These are phyloP conservation scores for Germaria angustata DNA, from an alignment of 2,888 invertebrate genomes.

Conservation along the genomic window DNA sequence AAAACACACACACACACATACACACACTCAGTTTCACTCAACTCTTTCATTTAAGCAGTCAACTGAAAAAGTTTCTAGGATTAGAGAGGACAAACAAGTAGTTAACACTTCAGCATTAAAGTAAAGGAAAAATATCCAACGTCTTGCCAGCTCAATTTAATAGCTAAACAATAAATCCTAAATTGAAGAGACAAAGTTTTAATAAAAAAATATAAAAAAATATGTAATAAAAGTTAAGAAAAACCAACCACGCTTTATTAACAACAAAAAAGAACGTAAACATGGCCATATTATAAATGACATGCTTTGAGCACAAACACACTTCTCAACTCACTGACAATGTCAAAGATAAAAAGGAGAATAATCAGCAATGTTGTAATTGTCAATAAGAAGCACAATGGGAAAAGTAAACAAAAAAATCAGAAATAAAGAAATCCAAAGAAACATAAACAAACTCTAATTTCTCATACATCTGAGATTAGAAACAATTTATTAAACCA, in stretches of 20 bases:
- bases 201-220: not conserved
- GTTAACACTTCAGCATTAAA: constrained; percentile 59
- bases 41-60: not conserved
- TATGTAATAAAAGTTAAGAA: not conserved
- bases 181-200: not conserved
- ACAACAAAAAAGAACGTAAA: constrained; percentile 22
- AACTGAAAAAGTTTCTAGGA: not conserved
- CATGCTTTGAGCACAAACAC: constrained; percentile 48
- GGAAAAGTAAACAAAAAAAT: not conserved
- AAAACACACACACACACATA: constrained; percentile 7
- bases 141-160: constrained; percentile 20
- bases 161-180: constrained; percentile 51
- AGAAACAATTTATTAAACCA: too few relatives aligned
- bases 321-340: constrained; percentile 58
- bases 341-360: constrained; percentile 59
- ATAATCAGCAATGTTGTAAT: constrained; percentile 35
- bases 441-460: too few relatives aligned
- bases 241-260: constrained; percentile 52
- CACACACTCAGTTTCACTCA: not conserved
- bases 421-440: not conserved
- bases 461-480: too few relatives aligned
- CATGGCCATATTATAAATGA: constrained; percentile 44
- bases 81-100: constrained; percentile 41
- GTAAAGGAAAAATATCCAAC: not conserved
- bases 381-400: constrained; percentile 27